Base-by-base conservation (phyloP, 2,113 vertebrate species). In the Chaetorhynchus papuensis region DNA sequence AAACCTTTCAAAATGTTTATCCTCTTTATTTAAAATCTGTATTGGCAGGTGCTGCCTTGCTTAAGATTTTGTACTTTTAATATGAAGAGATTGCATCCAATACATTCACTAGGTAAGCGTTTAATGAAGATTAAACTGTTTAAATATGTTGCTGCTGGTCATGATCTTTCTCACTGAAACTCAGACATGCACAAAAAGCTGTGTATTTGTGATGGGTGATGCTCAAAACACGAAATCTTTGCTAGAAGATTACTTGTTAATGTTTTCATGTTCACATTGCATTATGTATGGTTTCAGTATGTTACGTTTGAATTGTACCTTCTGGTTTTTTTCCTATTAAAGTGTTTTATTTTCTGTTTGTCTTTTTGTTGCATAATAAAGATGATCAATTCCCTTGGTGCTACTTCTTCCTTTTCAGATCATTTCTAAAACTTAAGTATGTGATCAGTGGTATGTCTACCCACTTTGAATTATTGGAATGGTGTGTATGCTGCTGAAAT, bases 281-380 rank as follows among this genome's bases (percentile, higher is more conserved):
- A 24, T 96, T 92, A 72, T 94, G 77, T 83, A 90, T 81, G 41
- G 85, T 72, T 96, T 94, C 57, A 57, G 20, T 70, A 83, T 50
- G 17, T 66, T 83, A 85, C 33, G 68, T 95, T 95, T 45, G 31
- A 91, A 69, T 93, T 95, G 95, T 96, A 92, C 83, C 23, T 79
- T 79, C 82, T 90, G 42, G 30, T 47, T 94, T 96, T 83, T 87
- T 69, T 84, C 39, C 57, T 50, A 71, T 94, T 94, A 78, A 97
- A 94, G 21, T 83, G 81, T 90, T 95, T 95, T 92, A 90, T 95
- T 97, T 96, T 95, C 71, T 89, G 4, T 87, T 92, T 89, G 64
- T 90, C 39, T 91, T 91, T 87, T 60, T 77, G 63, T 94, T 93
- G 59, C 68, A 50, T 92, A 97, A 96, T 96, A 96, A 97, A 96